A percentile compares a stretch with the other conserved stretches of the same genome.
Evolutionary conservation across 2,888 invertebrate genomes (phyloP).

Genomic region (Pilophorus perplexus): DNA sequence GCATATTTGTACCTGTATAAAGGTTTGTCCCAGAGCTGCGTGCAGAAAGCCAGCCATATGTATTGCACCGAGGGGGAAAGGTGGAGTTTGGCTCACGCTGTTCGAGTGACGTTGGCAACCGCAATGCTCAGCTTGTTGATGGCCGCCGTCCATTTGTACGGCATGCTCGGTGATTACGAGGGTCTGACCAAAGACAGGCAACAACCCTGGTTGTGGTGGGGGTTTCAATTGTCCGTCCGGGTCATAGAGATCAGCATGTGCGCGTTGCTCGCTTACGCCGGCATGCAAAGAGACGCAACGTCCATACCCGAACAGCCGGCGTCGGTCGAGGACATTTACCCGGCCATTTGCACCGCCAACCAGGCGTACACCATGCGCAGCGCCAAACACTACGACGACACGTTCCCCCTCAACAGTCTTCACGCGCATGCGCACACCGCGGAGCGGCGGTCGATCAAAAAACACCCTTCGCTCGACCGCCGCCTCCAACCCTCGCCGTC

Average conservation of each 20-base stretch:
- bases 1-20: conserved; percentile 82
- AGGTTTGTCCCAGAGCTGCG: conserved; percentile 61
- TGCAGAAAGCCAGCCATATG: conserved; percentile 51
- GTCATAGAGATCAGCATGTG: conserved; percentile 85
- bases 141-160: conserved; percentile 78
- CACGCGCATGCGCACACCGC: conserved; percentile 47
- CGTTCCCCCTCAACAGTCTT: conserved; percentile 59
- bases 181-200: conserved; percentile 53
- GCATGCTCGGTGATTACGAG: conserved; percentile 52
- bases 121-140: conserved; percentile 79
- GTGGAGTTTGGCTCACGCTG: conserved; percentile 72
- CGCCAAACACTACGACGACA: conserved; percentile 73
- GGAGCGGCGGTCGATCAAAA: conserved; percentile 52
- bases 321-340: conserved; percentile 48
- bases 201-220: conserved; percentile 82
- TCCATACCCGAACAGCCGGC: conserved; percentile 52
- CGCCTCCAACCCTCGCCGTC: conserved; percentile 53
- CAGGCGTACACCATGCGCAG: conserved; percentile 73
- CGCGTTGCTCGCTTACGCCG: conserved; percentile 80
- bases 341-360: conserved; percentile 57
- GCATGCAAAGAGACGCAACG: conserved; percentile 58
- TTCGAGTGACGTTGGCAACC: conserved; percentile 84
- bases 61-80: conserved; percentile 53
- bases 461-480: conserved; percentile 54
- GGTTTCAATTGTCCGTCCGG: conserved; percentile 81